Conservation (phyloP, 1,140 invertebrate species). For the Drosophila nikananu region DNA sequence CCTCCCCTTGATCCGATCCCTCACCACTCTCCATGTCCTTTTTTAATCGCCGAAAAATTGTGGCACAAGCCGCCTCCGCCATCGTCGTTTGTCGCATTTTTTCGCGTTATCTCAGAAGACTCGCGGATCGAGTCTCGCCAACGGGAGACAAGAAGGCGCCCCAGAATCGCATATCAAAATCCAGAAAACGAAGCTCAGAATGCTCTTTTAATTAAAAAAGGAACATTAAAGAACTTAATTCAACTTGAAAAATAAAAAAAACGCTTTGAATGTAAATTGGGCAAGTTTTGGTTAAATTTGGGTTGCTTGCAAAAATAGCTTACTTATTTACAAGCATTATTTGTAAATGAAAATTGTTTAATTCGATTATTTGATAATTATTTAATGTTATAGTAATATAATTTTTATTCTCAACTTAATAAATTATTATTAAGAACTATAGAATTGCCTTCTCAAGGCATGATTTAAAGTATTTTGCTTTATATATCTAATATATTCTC, state of each 20-base stretch:
- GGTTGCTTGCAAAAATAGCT: no score
- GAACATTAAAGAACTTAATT: neutral
- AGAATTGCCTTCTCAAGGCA: no score
- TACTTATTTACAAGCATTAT: no score
- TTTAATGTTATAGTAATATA: no score
- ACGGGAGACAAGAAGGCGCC: slow-evolving; percentile 35
- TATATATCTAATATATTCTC: no score
- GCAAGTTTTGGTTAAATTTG: no score
- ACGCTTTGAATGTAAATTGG: no score
- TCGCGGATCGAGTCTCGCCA: slow-evolving; percentile 42
- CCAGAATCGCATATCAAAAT: slow-evolving; percentile 6
- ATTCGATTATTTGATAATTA: no score
- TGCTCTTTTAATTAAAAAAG: slow-evolving; percentile 1
- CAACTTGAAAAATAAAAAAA: neutral
- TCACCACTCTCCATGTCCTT: slow-evolving; percentile 28
- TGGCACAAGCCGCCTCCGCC: slow-evolving; percentile 61
- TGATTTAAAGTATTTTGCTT: no score
- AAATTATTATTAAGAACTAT: no score
- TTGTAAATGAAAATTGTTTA: no score
- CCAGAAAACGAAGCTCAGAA: neutral
- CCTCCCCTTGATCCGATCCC: neutral
- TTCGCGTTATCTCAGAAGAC: slow-evolving; percentile 31
- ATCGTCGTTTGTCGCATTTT: slow-evolving; percentile 52
- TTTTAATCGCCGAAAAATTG: slow-evolving; percentile 66
- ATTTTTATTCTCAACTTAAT: no score